Evolutionary conservation across 2,797 vertebrate species (phyloP), one percentile per base, ranked within the genome.

Genomic region (Melanotaenia parkinsoni): DNA sequence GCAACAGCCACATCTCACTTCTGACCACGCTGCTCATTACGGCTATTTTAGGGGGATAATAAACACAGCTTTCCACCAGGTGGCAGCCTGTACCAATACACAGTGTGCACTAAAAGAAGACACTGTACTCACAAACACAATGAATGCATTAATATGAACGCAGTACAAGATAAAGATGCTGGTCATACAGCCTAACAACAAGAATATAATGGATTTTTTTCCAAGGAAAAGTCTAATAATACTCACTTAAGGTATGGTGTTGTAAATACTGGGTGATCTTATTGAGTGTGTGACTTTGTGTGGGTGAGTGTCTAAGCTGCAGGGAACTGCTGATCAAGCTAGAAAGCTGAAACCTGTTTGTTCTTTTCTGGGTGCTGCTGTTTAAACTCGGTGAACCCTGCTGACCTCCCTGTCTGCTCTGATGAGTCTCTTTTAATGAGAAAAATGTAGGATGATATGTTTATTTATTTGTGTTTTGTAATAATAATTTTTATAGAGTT

Each of bases 31-130:
- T 61, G 57, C 26, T 54, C 56, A 59, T 47, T 51, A 14, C 22
- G 7, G 61, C 40, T 32, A 35, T 72, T 82, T 77, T 14, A 13
- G 11, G 47, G 6, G 45, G n/a, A n/a, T n/a, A 50, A n/a, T 22
- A n/a, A 47, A 50, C 7, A 50, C 7, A 35, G 8, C 24, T 40
- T 6, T 65, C 90, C 94, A 91, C 80, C 85, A 89, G 93, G 89
- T 33, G 89, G 90, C 91, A 86, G 71, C 30, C 24, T 57, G 56
- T 0, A 51, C 43, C 40, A 60, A 0, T 9, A 43, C 10, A 35
- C 20, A 4, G 61, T 16, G 24, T 14, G n/a, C 32, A 32, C 1
- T 13, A 6, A 12, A 37, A 66, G 1, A 37, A 33, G 4, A 30
- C 5, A 12, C n/a, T 10, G 14, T 14, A 8, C 9, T 14, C 53